Evolutionary conservation across 2,113 vertebrate genomes (phyloP), one percentile per base, ranked within the genome.

Genomic region (Odontesthes bonariensis): DNA sequence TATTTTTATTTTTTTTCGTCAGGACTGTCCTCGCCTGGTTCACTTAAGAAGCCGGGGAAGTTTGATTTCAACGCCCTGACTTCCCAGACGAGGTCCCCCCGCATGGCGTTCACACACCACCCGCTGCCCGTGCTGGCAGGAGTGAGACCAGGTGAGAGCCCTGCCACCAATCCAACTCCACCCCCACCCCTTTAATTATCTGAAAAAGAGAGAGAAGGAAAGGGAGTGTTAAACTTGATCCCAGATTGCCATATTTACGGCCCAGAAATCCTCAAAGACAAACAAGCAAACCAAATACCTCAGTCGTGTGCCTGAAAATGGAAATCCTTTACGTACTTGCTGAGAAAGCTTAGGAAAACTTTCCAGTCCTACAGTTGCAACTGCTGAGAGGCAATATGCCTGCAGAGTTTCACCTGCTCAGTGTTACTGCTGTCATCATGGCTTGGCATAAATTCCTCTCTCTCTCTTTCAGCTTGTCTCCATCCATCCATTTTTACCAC

Each of bases 41-140:
- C 97, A 94, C 95, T 97, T 95, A 98, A 97, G 96, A 97, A 97
- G 96, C 95, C 96, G 93, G 96, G 96, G 94, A 98, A 98, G 94
- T 95, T 97, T 95, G 97, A 98, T 95, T 98, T 97, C 95, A 96
- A 95, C 88, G 95, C 96, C 91, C 95, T 97, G 92, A 95, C 96
- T 90, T 95, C 96, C 87, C 97, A 97, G 94, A 95, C 95, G 94
- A 95, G 95, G 93, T 96, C 96, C 93, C 95, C 97, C 89, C 96
- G 97, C 95, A 97, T 97, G 97, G 95, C 97, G 94, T 97, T 97
- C 94, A 97, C 96, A 92, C 97, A 98, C 93, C 96, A 98, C 95
- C 96, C 97, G 91, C 96, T 98, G 95, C 96, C 96, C 88, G 95
- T 98, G 95, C 96, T 98, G 94, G 96, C 97, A 93, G 97, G 97